Evolutionary conservation across 2,888 invertebrate species (phyloP).

Genomic region (Ischnura elegans): DNA sequence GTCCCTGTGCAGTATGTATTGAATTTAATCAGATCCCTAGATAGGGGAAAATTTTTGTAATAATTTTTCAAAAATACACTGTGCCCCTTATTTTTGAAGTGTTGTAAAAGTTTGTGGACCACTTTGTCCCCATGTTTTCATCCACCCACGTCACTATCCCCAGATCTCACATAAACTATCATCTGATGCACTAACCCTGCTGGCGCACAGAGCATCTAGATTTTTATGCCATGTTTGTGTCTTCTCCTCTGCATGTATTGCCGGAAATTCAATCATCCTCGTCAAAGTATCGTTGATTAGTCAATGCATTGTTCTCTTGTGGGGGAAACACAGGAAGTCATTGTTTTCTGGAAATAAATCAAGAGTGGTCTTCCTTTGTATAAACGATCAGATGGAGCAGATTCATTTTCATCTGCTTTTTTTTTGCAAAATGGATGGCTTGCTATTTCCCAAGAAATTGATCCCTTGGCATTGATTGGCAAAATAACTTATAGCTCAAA

Average conservation of each 20-base stretch:
- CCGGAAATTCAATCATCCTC: not conserved
- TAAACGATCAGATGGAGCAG: not conserved
- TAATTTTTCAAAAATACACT: no score
- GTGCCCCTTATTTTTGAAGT: no score
- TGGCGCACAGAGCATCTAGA: not conserved
- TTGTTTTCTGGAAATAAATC: not conserved
- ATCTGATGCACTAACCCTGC: not conserved
- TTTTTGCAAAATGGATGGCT: not conserved
- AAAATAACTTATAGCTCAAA: not conserved
- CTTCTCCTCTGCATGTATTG: not conserved
- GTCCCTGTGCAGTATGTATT: not conserved
- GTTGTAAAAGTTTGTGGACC: no score
- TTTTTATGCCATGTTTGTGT: not conserved
- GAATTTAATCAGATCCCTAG: no score
- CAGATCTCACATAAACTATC: not conserved
- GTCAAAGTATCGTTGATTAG: not conserved
- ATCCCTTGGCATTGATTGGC: not conserved
- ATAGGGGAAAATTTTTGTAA: no score
- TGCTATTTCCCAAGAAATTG: not conserved
- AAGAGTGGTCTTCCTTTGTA: not conserved
- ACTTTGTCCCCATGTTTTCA: no score
- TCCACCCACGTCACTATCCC: not conserved
- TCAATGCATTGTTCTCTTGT: not conserved
- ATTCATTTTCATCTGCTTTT: not conserved
- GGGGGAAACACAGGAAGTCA: not conserved